phyloP scores from a whole-genome alignment of 2,888 invertebrate species.

The Chalcis sispes region DNA sequence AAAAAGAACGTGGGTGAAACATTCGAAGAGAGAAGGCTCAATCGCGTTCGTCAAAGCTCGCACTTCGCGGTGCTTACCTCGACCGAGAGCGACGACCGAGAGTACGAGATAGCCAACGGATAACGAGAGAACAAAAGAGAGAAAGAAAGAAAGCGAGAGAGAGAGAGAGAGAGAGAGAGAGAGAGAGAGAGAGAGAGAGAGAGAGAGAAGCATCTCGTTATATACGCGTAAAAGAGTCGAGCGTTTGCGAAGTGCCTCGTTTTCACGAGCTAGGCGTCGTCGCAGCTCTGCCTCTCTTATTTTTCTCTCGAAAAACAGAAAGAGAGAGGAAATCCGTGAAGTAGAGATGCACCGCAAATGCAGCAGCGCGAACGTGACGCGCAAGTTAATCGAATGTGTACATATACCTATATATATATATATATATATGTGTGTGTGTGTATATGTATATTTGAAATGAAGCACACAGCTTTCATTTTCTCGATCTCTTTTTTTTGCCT shows the following conservation, averaged over 20 bases:
- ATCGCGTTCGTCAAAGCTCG: not conserved
- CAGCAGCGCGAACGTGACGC: conserved; percentile 26
- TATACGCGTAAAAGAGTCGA: conserved; percentile 2
- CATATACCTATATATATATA: no score
- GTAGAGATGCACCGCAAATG: not conserved
- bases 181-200: no score
- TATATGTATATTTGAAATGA: no score
- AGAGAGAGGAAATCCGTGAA: not conserved
- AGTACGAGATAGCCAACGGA: no score
- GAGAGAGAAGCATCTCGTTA: conserved; percentile 44
- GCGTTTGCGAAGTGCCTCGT: conserved; percentile 39
- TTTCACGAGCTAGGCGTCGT: conserved; percentile 25
- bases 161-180: not conserved
- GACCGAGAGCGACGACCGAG: no score
- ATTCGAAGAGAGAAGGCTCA: conserved; percentile 3
- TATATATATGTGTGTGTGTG: no score
- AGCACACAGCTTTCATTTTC: no score
- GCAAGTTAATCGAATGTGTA: conserved; percentile 46
- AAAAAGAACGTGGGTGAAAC: not conserved
- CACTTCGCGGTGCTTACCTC: not conserved
- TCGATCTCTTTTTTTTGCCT: no score
- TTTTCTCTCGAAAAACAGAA: not conserved
- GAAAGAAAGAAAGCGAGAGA: no score
- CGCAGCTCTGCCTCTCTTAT: no score
- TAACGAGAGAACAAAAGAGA: no score